Percentiles rank a stretch among this genome's conserved stretches.
These are phyloP conservation scores for Vulpes vulpes DNA, from an alignment of 2,113 vertebrate genomes.

Conservation along the genomic window DNA sequence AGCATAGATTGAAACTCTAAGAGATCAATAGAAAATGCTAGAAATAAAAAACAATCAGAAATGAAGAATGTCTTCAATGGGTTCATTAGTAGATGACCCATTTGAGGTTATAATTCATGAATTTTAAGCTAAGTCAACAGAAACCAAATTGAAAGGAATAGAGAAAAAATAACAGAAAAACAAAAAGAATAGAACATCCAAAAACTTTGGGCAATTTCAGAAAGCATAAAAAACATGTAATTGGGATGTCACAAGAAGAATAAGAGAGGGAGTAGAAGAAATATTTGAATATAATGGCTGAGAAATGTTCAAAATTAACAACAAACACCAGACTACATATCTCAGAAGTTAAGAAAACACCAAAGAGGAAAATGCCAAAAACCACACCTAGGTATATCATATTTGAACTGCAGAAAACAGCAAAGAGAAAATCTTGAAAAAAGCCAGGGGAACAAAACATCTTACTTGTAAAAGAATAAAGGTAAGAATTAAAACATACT, in stretches of 20 bases:
- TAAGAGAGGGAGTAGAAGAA: not conserved
- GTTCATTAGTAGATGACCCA: not conserved
- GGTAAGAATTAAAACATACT: not conserved
- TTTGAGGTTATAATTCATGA: not conserved
- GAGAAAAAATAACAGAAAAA: not conserved
- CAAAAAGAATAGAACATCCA: not conserved
- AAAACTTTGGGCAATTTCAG: not conserved
- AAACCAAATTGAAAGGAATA: not conserved
- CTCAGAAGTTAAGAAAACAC: not conserved
- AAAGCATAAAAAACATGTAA: not conserved
- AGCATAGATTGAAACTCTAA: not conserved
- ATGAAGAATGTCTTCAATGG: not conserved
- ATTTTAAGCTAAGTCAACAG: not conserved
- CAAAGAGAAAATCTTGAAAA: not conserved
- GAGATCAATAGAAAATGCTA: not conserved
- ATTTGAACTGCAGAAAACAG: not conserved
- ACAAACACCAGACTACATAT: not conserved
- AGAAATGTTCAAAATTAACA: not conserved
- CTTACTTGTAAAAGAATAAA: not conserved
- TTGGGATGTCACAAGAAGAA: not conserved
- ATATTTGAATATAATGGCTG: not conserved
- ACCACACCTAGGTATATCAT: not conserved
- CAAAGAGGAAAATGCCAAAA: not conserved
- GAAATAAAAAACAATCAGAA: not conserved
- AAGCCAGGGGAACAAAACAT: not conserved